Conservation (phyloP, 2,113 vertebrate species). For the Dicaeum eximium region DNA sequence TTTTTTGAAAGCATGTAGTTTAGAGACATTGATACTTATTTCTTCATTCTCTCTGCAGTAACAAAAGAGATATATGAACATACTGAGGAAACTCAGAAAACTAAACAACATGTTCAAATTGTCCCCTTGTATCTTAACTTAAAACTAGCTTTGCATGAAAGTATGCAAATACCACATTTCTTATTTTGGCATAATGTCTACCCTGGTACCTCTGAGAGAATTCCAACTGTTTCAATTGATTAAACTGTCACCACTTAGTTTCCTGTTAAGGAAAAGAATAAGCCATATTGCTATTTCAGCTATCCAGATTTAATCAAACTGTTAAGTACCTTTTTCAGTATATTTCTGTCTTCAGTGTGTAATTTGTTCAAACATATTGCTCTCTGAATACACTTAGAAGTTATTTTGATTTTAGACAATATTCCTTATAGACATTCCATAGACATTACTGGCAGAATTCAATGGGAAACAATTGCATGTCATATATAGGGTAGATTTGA, state of each 20-base stretch:
- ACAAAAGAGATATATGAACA: not conserved
- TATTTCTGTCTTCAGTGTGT: constrained; percentile 7
- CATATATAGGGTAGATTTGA: not conserved
- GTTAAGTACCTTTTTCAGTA: constrained; percentile 28
- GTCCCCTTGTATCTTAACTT: not conserved
- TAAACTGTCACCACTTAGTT: constrained; percentile 9
- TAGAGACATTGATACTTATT: not conserved
- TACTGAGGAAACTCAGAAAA: not conserved
- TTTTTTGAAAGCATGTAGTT: not conserved
- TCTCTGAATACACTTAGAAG: constrained; percentile 19
- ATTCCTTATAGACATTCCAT: not conserved
- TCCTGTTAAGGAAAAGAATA: not conserved
- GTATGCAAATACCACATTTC: not conserved
- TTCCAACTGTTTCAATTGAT: not conserved
- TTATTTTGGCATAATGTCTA: not conserved
- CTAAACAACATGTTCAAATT: not conserved
- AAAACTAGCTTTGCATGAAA: not conserved
- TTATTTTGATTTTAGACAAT: not conserved
- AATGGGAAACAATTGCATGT: not conserved
- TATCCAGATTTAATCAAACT: constrained; percentile 24
- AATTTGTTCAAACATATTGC: constrained; percentile 22
- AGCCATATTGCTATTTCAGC: not conserved
- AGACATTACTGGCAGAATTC: not conserved
- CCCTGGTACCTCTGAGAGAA: not conserved
- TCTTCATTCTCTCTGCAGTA: not conserved